Base-by-base conservation (phyloP, 2,888 invertebrate genomes). In the Drosophila fungiperda region DNA sequence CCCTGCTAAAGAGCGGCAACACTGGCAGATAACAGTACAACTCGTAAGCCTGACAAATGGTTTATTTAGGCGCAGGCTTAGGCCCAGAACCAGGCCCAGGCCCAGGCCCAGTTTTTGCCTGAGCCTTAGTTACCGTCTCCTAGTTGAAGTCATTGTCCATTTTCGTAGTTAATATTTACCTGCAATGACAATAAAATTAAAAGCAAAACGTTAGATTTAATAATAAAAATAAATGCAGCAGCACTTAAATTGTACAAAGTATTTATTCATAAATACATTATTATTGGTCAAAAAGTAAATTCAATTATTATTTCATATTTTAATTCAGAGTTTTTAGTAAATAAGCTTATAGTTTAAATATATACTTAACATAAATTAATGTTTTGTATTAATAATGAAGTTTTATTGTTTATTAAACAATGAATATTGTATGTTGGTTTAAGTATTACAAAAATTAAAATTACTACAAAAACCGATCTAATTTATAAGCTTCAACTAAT, bases 41-140 rank as follows among this genome's bases (percentile, higher is more conserved):
- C 49, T 48, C 45, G 72, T 82, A 79, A 82, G 83, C 83, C 76
- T 82, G 86, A 87, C 80, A 86, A 86, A 88, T 88, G 83, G 81
- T 68, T 86, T 88, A 88, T 88, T 88, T 82, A 82, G 87, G 82
- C 78, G 54, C 68, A 76, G 65, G 52, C 53, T 76, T 59, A 68
- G 35, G 48, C 32, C 40, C 33, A n/a, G 2, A 1, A 29, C 7
- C 29, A 29, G 59, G 35, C 36, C 29, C 50, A 49, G 29, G 12
- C 52, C 12, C 42, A 42, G 42, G 36, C 55, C 26, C 50, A 40
- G 7, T 33, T 26, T 29, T 23, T 1, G 33, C 2, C 32, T 20
- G 40, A 15, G 15, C 17, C 12, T 32, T 15, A 20, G 32, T 66
- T 26, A 35, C 50, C 17, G 40, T 52, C 12, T 33, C 33, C 50